phyloP scores from a whole-genome alignment of 2,888 invertebrate genomes.

The Artemia sinica region DNA sequence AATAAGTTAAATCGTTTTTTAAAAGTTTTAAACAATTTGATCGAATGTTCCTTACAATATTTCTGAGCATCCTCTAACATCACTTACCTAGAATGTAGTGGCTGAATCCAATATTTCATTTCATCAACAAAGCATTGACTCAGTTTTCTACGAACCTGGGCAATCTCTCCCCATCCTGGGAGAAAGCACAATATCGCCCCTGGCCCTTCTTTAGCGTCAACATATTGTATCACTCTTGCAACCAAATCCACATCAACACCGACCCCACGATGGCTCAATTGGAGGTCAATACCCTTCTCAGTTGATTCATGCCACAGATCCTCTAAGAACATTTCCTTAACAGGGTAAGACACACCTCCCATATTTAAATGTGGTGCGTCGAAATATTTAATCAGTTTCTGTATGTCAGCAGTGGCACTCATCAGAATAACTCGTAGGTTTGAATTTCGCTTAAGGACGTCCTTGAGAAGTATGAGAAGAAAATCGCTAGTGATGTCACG shows the following conservation, averaged over 20 bases:
- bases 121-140: slow-evolving; percentile 28
- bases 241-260: slow-evolving; percentile 32
- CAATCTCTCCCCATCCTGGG: slow-evolving; percentile 57
- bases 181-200: slow-evolving; percentile 56
- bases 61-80: too few relatives aligned
- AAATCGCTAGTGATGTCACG: slow-evolving; percentile 50
- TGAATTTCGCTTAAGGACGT: slow-evolving; percentile 39
- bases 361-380: slow-evolving; percentile 32
- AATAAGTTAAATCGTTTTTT: too few relatives aligned
- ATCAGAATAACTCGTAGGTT: slow-evolving; percentile 42
- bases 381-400: slow-evolving; percentile 42
- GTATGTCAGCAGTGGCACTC: slow-evolving; percentile 52
- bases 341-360: slow-evolving; percentile 45
- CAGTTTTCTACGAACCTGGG: slow-evolving; percentile 36
- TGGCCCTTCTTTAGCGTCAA: slow-evolving; percentile 40
- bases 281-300: too few relatives aligned
- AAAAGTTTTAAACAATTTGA: too few relatives aligned
- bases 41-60: too few relatives aligned
- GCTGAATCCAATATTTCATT: slow-evolving; percentile 26
- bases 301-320: too few relatives aligned
- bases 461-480: slow-evolving; percentile 40
- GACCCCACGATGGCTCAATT: not conserved
- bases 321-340: slow-evolving; percentile 41
- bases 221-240: slow-evolving; percentile 38
- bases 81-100: slow-evolving; percentile 39